A percentile compares a stretch with the other conserved stretches of the same genome.
Conservation (phyloP, 2,797 vertebrate species). For the Pempheris klunzingeri region DNA sequence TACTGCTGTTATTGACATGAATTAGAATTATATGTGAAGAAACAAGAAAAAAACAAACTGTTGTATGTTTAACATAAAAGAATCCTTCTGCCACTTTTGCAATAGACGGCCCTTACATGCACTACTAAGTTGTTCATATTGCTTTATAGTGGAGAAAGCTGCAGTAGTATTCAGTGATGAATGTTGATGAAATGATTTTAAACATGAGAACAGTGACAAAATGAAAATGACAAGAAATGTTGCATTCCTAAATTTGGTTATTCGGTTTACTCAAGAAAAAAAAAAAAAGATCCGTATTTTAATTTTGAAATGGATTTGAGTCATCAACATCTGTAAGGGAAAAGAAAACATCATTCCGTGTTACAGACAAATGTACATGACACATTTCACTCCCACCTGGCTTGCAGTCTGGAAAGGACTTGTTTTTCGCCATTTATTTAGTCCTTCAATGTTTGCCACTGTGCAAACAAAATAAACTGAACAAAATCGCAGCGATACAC, state of each 20-base stretch:
- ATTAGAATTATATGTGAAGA: slow-evolving; percentile 20
- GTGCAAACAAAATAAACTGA: neutral
- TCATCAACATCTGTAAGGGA: neutral
- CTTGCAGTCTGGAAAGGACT: neutral
- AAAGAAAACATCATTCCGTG: neutral
- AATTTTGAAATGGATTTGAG: slow-evolving; percentile 22
- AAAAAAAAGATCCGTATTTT: neutral
- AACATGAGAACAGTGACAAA: neutral
- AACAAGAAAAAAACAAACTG: neutral
- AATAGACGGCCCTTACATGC: neutral
- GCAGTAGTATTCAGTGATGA: neutral
- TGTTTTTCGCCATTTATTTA: neutral
- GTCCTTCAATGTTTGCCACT: neutral
- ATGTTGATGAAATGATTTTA: too few species aligned
- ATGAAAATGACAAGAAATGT: neutral
- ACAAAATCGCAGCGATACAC: neutral
- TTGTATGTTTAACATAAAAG: slow-evolving; percentile 6
- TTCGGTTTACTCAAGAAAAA: neutral
- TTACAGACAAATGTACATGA: neutral
- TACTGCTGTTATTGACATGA: slow-evolving; percentile 15
- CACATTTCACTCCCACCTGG: neutral
- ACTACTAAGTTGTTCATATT: neutral
- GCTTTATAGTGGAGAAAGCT: neutral
- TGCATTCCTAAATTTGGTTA: slow-evolving; percentile 1
- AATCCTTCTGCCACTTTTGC: neutral